Evolutionary conservation across 2,113 vertebrate species (phyloP), one percentile per base, ranked within the genome.

Genomic region (human): DNA sequence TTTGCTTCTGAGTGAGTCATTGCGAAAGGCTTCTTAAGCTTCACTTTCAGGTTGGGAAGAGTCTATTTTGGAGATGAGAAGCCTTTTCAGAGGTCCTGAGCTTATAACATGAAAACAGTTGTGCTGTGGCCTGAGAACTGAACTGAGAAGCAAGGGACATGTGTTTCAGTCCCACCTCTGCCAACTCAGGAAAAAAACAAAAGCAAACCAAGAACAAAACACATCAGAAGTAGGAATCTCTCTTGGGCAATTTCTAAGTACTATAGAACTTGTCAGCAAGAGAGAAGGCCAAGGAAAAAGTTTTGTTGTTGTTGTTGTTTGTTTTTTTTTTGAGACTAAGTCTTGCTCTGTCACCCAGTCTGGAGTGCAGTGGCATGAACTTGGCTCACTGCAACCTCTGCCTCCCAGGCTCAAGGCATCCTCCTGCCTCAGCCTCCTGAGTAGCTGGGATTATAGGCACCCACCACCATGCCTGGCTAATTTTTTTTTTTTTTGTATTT

Each of bases 1-100:
- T 97, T 96, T 92, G 86, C 97, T 86, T 97, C 93, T 93, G 70
- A n/a, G 32, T 94, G 94, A 97, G 93, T 97, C 95, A 94, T 91
- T 96, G 55, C 89, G 97, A 97, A 97, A 96, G 79, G 2, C 61
- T 90, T 97, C 35, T 20, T 3, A 96, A 66, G 82, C 90, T 97
- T 92, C 32, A 59, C 88, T 57, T 61, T 7, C 14, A 72, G 90
- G 80, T 76, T n/a, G 72, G 90, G 90, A 97, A 95, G 93, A 94
- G 68, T 97, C 75, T 96, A 30, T 94, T 92, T 97, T 92, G 66
- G 95, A 96, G 84, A 88, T 30, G 25, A 97, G 79, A 87, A 82
- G 59, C 3, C 59, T 59, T 94, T 97, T 90, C 75, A 89, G 93
- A 94, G 78, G 64, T 80, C 38, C 80, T 72, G n/a, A 3, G 52